A percentile compares a stretch with the other conserved stretches of the same genome.
phyloP scores from a whole-genome alignment of 2,888 invertebrate genomes.

The Amiota minor region DNA sequence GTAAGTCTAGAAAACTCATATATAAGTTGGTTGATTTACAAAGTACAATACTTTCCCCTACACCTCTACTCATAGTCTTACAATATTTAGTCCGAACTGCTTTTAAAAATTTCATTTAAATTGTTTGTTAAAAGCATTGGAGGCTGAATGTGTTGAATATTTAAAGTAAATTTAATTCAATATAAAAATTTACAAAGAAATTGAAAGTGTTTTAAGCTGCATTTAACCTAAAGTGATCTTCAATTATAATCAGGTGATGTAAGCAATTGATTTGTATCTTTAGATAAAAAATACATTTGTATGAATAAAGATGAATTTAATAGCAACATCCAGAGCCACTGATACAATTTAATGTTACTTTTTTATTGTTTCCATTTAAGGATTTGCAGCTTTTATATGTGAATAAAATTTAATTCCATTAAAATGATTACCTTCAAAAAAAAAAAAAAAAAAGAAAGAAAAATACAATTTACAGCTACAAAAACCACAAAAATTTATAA shows the following conservation, averaged over 20 bases:
- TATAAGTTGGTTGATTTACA: slow-evolving; percentile 3
- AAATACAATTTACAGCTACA: background rate
- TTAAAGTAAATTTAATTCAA: slow-evolving; percentile 18
- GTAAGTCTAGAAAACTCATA: background rate
- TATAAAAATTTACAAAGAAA: background rate
- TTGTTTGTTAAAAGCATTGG: slow-evolving; percentile 49
- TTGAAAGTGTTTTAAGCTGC: slow-evolving; percentile 32
- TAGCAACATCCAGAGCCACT: slow-evolving; percentile 69
- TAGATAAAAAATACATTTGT: slow-evolving; percentile 1
- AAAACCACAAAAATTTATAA: slow-evolving; percentile 17
- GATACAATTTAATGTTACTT: slow-evolving; percentile 65
- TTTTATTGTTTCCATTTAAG: slow-evolving; percentile 30
- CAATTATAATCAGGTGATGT: slow-evolving; percentile 66
- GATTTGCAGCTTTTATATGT: slow-evolving; percentile 42
- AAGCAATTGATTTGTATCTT: slow-evolving; percentile 52
- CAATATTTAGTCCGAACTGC: background rate
- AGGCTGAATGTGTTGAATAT: slow-evolving; percentile 58
- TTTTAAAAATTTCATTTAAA: slow-evolving; percentile 32
- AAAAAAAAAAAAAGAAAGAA: no score
- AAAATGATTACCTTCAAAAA: background rate
- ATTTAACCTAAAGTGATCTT: slow-evolving; percentile 58
- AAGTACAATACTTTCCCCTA: background rate
- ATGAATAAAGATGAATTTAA: slow-evolving; percentile 51
- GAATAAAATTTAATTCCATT: slow-evolving; percentile 20
- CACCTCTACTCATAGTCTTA: no score